Base-by-base conservation (phyloP, 2,888 invertebrate genomes). In the Arenicola marina region DNA sequence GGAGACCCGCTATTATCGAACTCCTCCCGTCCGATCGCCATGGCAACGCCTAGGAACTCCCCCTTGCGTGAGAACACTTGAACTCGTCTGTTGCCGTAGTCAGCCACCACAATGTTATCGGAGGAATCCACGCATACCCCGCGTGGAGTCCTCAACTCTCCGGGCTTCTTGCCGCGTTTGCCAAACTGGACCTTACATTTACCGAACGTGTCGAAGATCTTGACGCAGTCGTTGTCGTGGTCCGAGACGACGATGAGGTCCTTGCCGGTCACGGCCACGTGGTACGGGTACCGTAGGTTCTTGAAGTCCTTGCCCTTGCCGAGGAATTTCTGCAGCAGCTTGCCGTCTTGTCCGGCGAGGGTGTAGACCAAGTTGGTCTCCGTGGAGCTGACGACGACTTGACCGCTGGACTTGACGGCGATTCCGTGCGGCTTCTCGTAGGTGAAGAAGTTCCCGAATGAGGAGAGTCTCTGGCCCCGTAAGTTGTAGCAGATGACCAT, bases 101-200 rank as follows among this genome's bases (percentile, higher is more conserved):
- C 80, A 2, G 79, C 79, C 3, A 80, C 74, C 21, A 79, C 68
- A 38, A 80, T 75, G 46, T 78, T 79, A 57, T 75, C 71, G 3
- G 70, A 62, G 2, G 59, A 56, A 55, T 79, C 78, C 1, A 71
- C 68, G 44, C 77, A 74, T 1, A 80, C 60, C 11, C 80, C 80
- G 57, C 75, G 67, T 2, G 80, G 80, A 7, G 67, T 64, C 7
- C 66, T 63, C 18, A 80, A 68, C 54, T 76, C 67, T 2, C 75
- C 76, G 56, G 66, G 69, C 2, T 57, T 43, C 3, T 58, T 59
- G 4, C 78, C 78, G 18, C 63, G 61, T 2, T 59, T 53, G 1
- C 78, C 78, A 62, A 79, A 74, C 7, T 68, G 3, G 66, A 55
- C 56, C 63, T 75, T 77, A 56, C 76, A 78, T 55, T 76, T 76